phyloP scores from a whole-genome alignment of 2,113 vertebrate genomes.

The Psammodynastes pulverulentus region DNA sequence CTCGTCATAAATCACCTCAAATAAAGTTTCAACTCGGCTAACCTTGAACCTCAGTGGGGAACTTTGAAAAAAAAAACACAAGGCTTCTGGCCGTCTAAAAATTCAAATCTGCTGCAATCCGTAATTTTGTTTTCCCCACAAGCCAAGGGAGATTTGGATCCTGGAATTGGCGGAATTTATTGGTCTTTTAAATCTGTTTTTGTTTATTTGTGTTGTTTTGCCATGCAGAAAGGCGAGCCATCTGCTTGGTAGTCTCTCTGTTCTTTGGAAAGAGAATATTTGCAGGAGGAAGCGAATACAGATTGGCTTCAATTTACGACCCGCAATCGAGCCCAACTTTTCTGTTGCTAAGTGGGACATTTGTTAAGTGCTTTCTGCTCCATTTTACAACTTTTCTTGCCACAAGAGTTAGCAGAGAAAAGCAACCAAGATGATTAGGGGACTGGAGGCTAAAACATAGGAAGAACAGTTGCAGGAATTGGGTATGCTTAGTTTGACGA shows the following conservation, averaged over 20 bases:
- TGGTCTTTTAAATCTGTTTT: neutral
- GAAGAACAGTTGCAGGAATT: too few species aligned
- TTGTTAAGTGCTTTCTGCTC: neutral
- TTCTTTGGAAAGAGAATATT: neutral
- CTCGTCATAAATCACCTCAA: constrained; percentile 75
- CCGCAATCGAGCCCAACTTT: neutral
- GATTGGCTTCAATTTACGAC: neutral
- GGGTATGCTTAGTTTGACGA: too few species aligned
- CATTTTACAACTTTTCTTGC: neutral
- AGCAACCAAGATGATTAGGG: too few species aligned
- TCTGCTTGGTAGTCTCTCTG: neutral
- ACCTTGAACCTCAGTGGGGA: constrained; percentile 59
- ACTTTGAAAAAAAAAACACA: constrained; percentile 63
- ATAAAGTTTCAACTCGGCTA: constrained; percentile 76
- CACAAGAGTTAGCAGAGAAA: too few species aligned
- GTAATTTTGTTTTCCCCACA: neutral
- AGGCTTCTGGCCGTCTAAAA: constrained; percentile 54
- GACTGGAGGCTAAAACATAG: too few species aligned
- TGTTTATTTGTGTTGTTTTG: neutral
- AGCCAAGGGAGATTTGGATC: neutral
- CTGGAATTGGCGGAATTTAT: neutral
- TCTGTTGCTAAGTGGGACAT: neutral
- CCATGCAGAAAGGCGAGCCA: neutral
- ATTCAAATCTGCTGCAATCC: constrained; percentile 28
- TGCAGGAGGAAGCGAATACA: neutral